phyloP scores from a whole-genome alignment of 2,113 vertebrate genomes.

The Panthera uncia region DNA sequence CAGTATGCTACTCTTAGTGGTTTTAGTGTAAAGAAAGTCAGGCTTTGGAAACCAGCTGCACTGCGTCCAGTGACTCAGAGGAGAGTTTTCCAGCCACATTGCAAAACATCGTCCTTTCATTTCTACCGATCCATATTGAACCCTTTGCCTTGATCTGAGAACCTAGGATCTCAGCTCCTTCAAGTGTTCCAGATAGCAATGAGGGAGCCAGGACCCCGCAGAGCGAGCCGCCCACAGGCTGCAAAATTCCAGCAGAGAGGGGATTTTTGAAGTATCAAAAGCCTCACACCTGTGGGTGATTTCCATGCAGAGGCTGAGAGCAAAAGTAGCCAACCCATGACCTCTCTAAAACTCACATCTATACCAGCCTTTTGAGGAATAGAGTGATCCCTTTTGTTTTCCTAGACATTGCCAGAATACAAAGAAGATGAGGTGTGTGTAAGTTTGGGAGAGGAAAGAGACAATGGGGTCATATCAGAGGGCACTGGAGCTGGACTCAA shows the following conservation, averaged over 20 bases:
- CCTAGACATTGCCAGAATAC: background rate
- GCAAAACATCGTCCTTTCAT: background rate
- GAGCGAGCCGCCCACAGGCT: slow-evolving; percentile 37
- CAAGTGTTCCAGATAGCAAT: slow-evolving; percentile 38
- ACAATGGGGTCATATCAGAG: background rate
- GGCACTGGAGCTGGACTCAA: background rate
- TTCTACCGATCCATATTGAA: slow-evolving; percentile 28
- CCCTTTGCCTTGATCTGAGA: slow-evolving; percentile 67
- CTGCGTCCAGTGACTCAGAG: background rate
- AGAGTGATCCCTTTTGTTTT: slow-evolving; percentile 48
- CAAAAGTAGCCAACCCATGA: slow-evolving; percentile 17
- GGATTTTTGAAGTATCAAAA: slow-evolving; percentile 74
- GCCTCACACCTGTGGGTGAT: slow-evolving; percentile 54
- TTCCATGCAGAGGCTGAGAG: slow-evolving; percentile 61
- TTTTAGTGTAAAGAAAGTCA: background rate
- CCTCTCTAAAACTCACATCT: slow-evolving; percentile 51
- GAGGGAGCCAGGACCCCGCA: slow-evolving; percentile 23
- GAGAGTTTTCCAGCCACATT: background rate
- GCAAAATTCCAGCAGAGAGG: slow-evolving; percentile 57
- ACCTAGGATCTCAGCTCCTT: slow-evolving; percentile 42
- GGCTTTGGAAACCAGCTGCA: background rate
- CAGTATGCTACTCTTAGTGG: background rate
- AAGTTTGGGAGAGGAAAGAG: background rate
- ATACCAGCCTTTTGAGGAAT: background rate
- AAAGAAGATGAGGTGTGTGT: background rate